phyloP scores from a whole-genome alignment of 2,797 vertebrate species.

The Manis pentadactyla region DNA sequence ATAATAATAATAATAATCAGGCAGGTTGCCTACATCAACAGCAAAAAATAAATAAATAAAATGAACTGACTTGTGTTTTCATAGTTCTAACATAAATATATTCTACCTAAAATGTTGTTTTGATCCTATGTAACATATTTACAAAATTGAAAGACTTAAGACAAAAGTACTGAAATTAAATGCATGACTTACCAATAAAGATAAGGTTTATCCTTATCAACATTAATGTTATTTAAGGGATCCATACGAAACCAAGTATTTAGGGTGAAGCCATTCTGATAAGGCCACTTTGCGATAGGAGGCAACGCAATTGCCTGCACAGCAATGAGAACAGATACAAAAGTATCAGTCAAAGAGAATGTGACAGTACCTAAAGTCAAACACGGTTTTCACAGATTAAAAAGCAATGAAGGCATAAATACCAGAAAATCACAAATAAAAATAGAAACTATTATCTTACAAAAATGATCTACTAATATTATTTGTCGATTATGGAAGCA shows the following conservation, averaged over 20 bases:
- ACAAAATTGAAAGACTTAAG: conserved; percentile 33
- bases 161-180: conserved; percentile 43
- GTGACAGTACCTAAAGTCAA: background rate
- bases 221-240: conserved; percentile 97
- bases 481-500: background rate
- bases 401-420: background rate
- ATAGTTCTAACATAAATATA: background rate
- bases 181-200: conserved; percentile 95
- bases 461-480: background rate
- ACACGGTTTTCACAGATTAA: background rate
- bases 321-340: background rate
- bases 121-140: background rate
- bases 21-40: background rate
- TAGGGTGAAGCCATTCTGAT: conserved; percentile 98
- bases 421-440: background rate
- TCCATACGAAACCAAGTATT: conserved; percentile 99
- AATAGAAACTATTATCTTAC: background rate
- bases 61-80: background rate
- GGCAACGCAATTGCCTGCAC: conserved; percentile 97
- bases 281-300: conserved; percentile 99
- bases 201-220: conserved; percentile 99
- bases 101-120: background rate
- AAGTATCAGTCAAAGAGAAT: conserved; percentile 69
- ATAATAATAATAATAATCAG: background rate
- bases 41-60: background rate